phyloP scores from a whole-genome alignment of 2,888 invertebrate species.

The Hecatera dysodea region DNA sequence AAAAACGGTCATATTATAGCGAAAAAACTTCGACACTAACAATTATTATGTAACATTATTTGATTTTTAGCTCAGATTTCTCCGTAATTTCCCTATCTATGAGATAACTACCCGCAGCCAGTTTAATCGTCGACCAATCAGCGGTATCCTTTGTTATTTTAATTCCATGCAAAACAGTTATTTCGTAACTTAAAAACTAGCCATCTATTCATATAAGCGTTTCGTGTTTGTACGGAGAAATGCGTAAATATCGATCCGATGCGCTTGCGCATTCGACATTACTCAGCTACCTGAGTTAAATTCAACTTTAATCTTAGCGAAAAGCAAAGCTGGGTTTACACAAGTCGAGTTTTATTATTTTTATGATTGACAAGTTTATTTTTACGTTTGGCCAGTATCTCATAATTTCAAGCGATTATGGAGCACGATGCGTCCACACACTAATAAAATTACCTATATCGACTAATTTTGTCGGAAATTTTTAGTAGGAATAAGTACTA shows the following conservation, averaged over 20 bases:
- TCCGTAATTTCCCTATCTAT: conserved; percentile 24
- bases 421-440: too few relatives aligned
- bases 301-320: conserved; percentile 5
- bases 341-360: neutral
- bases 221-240: conserved; percentile 39
- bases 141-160: neutral
- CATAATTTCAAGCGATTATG: too few relatives aligned
- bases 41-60: neutral
- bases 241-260: conserved; percentile 48
- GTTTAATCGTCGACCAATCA: conserved; percentile 20
- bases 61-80: conserved; percentile 13
- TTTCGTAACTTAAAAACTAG: conserved; percentile 16
- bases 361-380: too few relatives aligned
- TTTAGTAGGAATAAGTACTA: too few relatives aligned
- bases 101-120: conserved; percentile 18
- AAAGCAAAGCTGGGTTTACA: neutral
- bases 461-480: too few relatives aligned
- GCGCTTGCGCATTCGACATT: conserved; percentile 21
- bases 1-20: too few relatives aligned
- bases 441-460: too few relatives aligned
- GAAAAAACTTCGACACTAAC: neutral
- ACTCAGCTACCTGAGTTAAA: conserved; percentile 11
- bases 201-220: neutral
- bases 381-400: too few relatives aligned
- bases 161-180: neutral